These are phyloP conservation scores for Etheostoma nigrum DNA, from an alignment of 2,797 vertebrate genomes.

Conservation along the genomic window DNA sequence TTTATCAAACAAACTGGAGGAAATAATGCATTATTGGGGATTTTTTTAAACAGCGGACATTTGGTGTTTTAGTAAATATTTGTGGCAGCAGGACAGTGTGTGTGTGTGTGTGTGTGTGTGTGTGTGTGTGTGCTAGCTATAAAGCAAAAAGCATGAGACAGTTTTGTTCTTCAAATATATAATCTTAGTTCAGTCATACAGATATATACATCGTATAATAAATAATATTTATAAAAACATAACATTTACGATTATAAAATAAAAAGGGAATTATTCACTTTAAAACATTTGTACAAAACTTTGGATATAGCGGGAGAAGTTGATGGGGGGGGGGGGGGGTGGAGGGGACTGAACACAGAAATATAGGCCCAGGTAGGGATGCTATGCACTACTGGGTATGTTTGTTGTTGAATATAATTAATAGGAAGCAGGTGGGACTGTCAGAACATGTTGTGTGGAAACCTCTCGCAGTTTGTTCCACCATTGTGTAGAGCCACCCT, in stretches of 20 bases:
- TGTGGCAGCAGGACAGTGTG: too few species aligned
- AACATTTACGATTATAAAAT: conserved; percentile 98
- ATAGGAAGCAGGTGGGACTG: conserved; percentile 75
- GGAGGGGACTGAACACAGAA: conserved; percentile 53
- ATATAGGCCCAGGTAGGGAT: conserved; percentile 59
- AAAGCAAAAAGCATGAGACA: conserved; percentile 69
- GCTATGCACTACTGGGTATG: conserved; percentile 66
- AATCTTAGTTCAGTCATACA: conserved; percentile 99
- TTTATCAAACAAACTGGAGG: not conserved
- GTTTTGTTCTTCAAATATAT: conserved; percentile 99
- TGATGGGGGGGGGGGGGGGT: not conserved
- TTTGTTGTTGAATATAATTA: conserved; percentile 77
- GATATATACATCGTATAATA: conserved; percentile 99
- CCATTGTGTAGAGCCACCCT: conserved; percentile 39
- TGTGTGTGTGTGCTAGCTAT: too few species aligned
- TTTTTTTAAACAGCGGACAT: too few species aligned
- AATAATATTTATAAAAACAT: conserved; percentile 99
- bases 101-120: too few species aligned
- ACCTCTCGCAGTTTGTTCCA: conserved; percentile 56
- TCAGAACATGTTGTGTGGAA: conserved; percentile 78
- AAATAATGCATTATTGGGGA: not conserved
- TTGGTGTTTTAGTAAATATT: too few species aligned
- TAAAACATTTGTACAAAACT: conserved; percentile 98
- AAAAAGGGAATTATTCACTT: conserved; percentile 96
- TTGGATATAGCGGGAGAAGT: conserved; percentile 92